Evolutionary conservation across 1,140 invertebrate species (phyloP), one percentile per base, ranked within the genome.

Genomic region (Triops longicaudatus): DNA sequence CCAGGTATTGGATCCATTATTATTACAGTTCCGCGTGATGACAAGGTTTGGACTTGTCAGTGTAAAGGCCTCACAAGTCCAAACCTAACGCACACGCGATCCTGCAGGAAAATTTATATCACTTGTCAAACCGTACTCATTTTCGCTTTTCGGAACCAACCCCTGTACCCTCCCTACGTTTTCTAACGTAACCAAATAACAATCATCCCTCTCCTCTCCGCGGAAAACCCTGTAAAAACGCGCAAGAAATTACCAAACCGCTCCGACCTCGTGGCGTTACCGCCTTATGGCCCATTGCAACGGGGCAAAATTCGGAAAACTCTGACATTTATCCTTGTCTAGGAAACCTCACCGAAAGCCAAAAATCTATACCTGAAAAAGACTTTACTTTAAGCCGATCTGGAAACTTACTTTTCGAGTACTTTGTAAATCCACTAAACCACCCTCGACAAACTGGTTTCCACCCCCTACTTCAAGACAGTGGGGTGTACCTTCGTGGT

Each of bases 281-380:
- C 22, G 31, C 31, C 31, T 37, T 7, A 7, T 7, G 31, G 31
- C 31, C 31, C 31, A 4, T 7, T 4, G 31, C 31, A 37, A 7
- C 50, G 22, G n/a, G 7, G 22, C 14, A 63, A 22, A 22, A 12
- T 4, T n/a, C 0, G 22, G 17, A 63, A 63, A 22, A 6, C 50
- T 22, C 50, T 63, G 50, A 63, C 50, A 63, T 63, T 63, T 63
- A 63, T 63, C 50, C 50, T 63, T 63, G 50, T 63, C 50, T 63
- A 63, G 17, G 50, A 63, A 63, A 9, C 50, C 50, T 9, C 1
- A 63, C 14, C 22, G 22, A 63, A 63, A 63, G 50, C 50, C 14
- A 63, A 63, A 17, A 63, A 63, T 63, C 17, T 63, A 63, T 63
- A 63, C 50, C 50, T 63, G 50, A 22, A 63, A 37, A 37, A 37